Percentiles rank a stretch among this genome's conserved stretches.
These are phyloP conservation scores for Operophtera brumata DNA, from an alignment of 2,888 invertebrate species.

Conservation along the genomic window DNA sequence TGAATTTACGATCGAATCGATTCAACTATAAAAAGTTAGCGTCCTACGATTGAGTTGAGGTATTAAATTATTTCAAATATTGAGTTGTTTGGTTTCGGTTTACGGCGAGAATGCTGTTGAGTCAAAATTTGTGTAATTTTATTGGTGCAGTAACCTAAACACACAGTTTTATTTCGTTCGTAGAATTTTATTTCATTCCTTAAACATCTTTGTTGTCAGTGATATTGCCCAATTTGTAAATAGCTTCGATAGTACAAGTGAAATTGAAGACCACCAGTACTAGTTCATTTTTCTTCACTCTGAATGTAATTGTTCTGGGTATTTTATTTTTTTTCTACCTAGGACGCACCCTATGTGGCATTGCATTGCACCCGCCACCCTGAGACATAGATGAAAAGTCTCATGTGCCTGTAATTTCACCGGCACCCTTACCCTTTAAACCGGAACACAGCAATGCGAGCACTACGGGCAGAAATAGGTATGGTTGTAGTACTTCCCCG, in stretches of 20 bases:
- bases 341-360: no score
- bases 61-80: slow-evolving; percentile 36
- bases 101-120: slow-evolving; percentile 26
- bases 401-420: no score
- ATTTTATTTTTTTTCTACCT: no score
- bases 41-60: slow-evolving; percentile 32
- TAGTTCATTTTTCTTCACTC: no score
- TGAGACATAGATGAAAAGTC: no score
- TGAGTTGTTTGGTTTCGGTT: slow-evolving; percentile 34
- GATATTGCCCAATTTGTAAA: slow-evolving; percentile 10
- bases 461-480: no score
- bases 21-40: slow-evolving; percentile 36
- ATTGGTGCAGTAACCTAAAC: slow-evolving; percentile 17
- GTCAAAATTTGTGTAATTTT: slow-evolving; percentile 27
- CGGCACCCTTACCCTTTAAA: no score
- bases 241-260: not conserved
- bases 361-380: no score
- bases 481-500: no score
- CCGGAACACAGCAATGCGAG: no score
- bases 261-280: not conserved
- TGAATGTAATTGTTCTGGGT: no score
- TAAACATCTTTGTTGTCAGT: slow-evolving; percentile 4
- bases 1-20: slow-evolving; percentile 36
- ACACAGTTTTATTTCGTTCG: not conserved
- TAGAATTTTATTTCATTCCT: slow-evolving; percentile 4